A percentile compares a stretch with the other conserved stretches of the same genome.
phyloP scores from a whole-genome alignment of 2,113 vertebrate species.

The Tichodroma muraria region DNA sequence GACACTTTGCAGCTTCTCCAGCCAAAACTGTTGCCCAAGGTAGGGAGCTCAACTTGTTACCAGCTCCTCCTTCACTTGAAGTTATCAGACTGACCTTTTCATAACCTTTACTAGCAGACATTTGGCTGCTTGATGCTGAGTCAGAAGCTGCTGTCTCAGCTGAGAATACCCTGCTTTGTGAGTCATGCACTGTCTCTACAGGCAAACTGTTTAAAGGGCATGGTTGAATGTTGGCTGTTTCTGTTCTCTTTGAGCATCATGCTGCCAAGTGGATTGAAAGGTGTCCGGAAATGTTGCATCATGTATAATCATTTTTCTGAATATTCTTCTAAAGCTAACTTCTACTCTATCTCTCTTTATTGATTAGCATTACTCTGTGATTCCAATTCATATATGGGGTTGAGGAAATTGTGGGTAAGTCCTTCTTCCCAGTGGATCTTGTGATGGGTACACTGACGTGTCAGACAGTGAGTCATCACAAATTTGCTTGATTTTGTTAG shows the following conservation, averaged over 20 bases:
- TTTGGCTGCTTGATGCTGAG: slow-evolving; percentile 14
- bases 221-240: not conserved
- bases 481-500: not conserved
- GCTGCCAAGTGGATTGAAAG: not conserved
- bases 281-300: not conserved
- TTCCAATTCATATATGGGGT: not conserved
- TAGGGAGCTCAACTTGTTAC: not conserved
- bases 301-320: not conserved
- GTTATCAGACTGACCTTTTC: slow-evolving; percentile 12
- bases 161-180: slow-evolving; percentile 49
- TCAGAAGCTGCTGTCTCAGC: slow-evolving; percentile 59
- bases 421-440: not conserved
- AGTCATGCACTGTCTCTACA: slow-evolving; percentile 29
- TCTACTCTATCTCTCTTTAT: not conserved
- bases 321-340: not conserved
- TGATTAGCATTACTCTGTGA: not conserved
- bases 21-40: not conserved
- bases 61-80: not conserved
- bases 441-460: not conserved
- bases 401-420: not conserved
- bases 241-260: not conserved
- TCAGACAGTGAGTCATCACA: slow-evolving; percentile 19
- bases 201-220: slow-evolving; percentile 38
- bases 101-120: slow-evolving; percentile 38
- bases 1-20: not conserved